These are phyloP conservation scores for Tragulus kanchil DNA, from an alignment of 2,113 vertebrate genomes.

Conservation along the genomic window DNA sequence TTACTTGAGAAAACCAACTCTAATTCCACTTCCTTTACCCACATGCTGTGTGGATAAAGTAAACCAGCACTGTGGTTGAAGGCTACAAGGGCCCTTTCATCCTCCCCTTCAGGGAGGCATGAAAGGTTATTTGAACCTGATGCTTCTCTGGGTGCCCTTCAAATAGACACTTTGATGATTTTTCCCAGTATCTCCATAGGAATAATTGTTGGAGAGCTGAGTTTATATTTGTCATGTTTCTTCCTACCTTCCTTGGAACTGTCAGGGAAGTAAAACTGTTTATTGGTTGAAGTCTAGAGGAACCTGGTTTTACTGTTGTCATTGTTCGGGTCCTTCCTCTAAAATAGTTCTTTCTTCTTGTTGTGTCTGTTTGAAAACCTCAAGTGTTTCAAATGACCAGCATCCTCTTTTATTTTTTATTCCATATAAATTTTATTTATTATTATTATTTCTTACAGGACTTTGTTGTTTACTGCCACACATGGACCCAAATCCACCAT, in stretches of 20 bases:
- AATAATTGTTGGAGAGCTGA: neutral
- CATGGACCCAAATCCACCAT: too few species aligned
- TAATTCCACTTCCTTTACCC: neutral
- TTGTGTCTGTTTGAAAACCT: slow-evolving; percentile 42
- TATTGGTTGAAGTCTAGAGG: neutral
- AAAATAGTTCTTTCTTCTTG: neutral
- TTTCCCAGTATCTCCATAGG: neutral
- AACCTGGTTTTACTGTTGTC: neutral
- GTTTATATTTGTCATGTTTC: neutral
- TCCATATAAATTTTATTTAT: too few species aligned
- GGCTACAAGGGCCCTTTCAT: neutral
- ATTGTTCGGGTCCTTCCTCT: neutral
- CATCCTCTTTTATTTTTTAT: neutral
- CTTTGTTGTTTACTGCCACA: too few species aligned
- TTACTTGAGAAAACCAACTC: slow-evolving; percentile 7
- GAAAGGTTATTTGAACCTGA: neutral
- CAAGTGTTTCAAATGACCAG: neutral
- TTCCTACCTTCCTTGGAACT: neutral
- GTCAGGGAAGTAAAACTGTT: neutral
- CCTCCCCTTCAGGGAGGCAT: neutral
- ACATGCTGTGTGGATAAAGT: neutral
- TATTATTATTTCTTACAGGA: too few species aligned
- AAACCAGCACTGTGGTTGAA: neutral
- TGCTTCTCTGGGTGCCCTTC: neutral
- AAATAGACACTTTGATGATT: neutral